Base-by-base conservation (phyloP, 2,888 invertebrate genomes). In the Seira musarum region DNA sequence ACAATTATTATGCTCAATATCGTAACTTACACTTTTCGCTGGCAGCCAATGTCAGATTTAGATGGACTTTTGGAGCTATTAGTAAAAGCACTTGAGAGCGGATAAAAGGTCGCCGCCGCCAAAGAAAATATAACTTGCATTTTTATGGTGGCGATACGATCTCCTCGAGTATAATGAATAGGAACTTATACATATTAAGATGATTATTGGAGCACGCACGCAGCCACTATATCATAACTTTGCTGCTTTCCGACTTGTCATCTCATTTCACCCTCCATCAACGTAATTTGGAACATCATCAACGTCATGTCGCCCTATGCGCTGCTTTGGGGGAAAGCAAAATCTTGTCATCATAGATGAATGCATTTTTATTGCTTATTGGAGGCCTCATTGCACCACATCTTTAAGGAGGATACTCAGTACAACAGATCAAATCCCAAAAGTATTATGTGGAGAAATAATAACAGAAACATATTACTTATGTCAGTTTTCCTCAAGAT, bases 291-390 rank as follows among this genome's bases (percentile, higher is more conserved):
- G 49, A 30, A 30, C 35, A 35, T 60, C 69, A 70, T 40, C 69
- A 30, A 30, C 30, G 30, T 30, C 30, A 30, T 8, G 30, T 30
- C 30, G 30, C 30, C 30, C 8, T 30, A 5, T 30, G 30, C 30
- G 8, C 8, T 30, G 30, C 8, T 30, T 25, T 21, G 24, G 53
- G 17, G 3, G 60, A 25, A 60, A 22, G 19, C 49, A 21, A 70
- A 72, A 73, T 68, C 30, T 68, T 57, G 24, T 78, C 78, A 71
- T 71, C 53, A 73, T 35, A 64, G 72, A 68, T 40, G 61, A 73
- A 72, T 73, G 72, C 68, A 63, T 68, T 72, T 73, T 73, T 71
- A 67, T 61, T 71, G 71, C 71, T 71, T 25, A 78, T 71, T 66
- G 66, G 17, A 19, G 19, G 57, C 57, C 24, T 65, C 22, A 69